phyloP scores from a whole-genome alignment of 2,113 vertebrate genomes.

The Okapia johnstoni region DNA sequence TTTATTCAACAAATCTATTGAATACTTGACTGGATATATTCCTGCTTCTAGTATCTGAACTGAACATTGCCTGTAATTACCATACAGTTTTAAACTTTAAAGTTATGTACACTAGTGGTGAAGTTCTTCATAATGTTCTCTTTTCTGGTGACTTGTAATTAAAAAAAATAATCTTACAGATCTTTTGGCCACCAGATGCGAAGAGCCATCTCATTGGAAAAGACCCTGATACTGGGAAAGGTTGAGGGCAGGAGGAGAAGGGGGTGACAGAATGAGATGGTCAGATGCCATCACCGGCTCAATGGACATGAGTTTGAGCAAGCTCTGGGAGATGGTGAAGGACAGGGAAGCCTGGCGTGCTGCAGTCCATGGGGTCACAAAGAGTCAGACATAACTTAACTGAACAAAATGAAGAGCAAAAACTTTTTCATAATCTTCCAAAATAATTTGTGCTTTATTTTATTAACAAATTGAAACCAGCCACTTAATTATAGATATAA shows the following conservation, averaged over 20 bases:
- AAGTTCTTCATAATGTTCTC: background rate
- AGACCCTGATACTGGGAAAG: background rate
- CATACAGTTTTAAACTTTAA: background rate
- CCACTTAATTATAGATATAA: background rate
- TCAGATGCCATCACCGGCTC: background rate
- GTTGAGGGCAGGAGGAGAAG: background rate
- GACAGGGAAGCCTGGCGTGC: background rate
- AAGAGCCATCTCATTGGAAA: background rate
- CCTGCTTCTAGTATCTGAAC: background rate
- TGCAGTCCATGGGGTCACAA: background rate
- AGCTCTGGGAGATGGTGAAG: background rate
- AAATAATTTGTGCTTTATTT: conserved; percentile 21
- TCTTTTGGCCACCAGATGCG: background rate
- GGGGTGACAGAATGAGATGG: background rate
- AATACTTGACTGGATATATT: background rate
- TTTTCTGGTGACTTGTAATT: background rate
- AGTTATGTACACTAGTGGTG: background rate
- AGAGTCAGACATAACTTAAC: background rate
- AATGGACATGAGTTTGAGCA: background rate
- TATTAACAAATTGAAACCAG: background rate
- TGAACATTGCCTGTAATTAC: background rate
- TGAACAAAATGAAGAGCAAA: background rate
- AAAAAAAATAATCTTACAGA: background rate
- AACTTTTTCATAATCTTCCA: background rate
- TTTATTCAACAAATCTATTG: conserved; percentile 33